phyloP scores from a whole-genome alignment of 2,888 invertebrate species.

The Imbricaverruca yamaguchii region DNA sequence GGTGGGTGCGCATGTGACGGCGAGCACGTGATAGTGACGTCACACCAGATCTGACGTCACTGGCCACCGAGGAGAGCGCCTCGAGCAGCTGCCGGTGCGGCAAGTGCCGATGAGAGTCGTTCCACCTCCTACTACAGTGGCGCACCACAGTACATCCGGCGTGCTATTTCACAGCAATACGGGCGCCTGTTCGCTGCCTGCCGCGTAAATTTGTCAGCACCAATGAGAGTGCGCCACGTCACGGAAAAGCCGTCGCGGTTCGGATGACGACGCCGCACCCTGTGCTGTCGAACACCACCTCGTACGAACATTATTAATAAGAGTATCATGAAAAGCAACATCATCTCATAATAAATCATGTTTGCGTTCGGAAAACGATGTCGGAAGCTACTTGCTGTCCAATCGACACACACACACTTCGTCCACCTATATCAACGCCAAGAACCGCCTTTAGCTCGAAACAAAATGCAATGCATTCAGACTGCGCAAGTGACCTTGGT shows the following conservation, averaged over 20 bases:
- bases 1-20: conserved; percentile 5
- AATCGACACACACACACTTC: no score
- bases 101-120: no score
- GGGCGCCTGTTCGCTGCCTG: not conserved
- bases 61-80: not conserved
- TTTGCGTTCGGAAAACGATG: no score
- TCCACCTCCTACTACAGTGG: not conserved
- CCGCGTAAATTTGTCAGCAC: not conserved
- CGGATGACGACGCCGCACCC: not conserved
- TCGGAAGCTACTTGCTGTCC: no score
- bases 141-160: not conserved
- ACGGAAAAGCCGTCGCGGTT: not conserved
- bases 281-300: no score
- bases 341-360: no score
- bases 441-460: no score
- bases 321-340: no score
- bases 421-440: no score
- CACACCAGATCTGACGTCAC: not conserved
- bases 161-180: not conserved
- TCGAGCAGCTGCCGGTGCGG: not conserved
- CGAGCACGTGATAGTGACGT: not conserved
- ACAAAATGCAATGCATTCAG: no score
- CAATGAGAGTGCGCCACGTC: not conserved
- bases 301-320: no score
- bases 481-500: no score